Evolutionary conservation across 2,888 invertebrate species (phyloP), one percentile per base, ranked within the genome.

Genomic region (Nymphalis urticae): DNA sequence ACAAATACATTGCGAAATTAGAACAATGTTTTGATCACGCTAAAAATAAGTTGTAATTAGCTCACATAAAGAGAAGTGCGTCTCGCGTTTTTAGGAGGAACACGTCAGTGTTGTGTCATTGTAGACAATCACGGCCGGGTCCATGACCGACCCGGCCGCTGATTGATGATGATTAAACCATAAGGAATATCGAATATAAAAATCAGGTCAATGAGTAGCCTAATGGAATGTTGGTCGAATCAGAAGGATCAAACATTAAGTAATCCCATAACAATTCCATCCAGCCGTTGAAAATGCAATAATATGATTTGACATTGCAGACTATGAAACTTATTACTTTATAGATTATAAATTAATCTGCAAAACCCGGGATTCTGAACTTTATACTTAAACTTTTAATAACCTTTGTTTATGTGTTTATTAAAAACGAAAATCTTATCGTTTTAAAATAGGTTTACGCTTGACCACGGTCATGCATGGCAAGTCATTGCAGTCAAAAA

Each of bases 131-230:
- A 69, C 60, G 70, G 66, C 51, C 64, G 68, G 74, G 75, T 73
- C 69, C 69, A 73, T 66, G 74, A 74, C 75, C 75, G 75, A 72
- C 71, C 75, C 69, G 72, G 50, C 19, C 65, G 51, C 67, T 72
- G 70, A 73, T 73, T 73, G 73, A 72, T 72, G 70, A 67, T 70
- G 70, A 73, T 73, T 71, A 71, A 42, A 72, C 68, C 68, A 68
- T 56, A 66, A 70, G 69, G 70, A 66, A 65, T 69, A 69, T 69
- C 63, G 68, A 70, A 72, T 71, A 66, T 72, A 72, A 73, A 73
- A 73, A 70, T 60, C 65, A 58, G 65, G 69, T 70, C 69, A 58
- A 50, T 58, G 32, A 21, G 53, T 56, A 66, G 3, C 36, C 61
- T 66, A 61, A 65, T 50, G 58, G 56, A 62, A 67, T 62, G 54